Evolutionary conservation across 2,797 vertebrate species (phyloP), one percentile per base, ranked within the genome.

Genomic region (Lutjanus argentimaculatus): DNA sequence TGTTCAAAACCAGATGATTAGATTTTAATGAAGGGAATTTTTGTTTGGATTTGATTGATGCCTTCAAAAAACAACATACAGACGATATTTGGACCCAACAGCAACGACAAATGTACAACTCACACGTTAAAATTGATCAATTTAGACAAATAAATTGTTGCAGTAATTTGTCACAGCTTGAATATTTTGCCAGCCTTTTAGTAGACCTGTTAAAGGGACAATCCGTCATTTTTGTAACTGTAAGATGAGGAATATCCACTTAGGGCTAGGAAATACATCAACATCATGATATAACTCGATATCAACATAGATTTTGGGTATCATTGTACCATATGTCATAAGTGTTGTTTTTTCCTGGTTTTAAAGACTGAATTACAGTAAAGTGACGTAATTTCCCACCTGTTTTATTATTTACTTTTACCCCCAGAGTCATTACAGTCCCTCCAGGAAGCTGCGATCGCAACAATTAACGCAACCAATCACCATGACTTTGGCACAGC

Each of bases 1-100:
- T 86, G 63, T 74, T 70, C 74, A 53, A n/a, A 67, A 43, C n/a
- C 15, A 85, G 22, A 63, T 21, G 30, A 66, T 78, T 64, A 42
- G 0, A 17, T 48, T 74, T 84, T 46, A 25, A 79, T 75, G 15
- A 57, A 25, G 36, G 56, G 57, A 19, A 76, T 77, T 73, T 74
- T 9, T 40, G 7, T 55, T 13, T 51, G 22, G 13, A 4, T 76
- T 74, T 53, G 42, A 82, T 15, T 75, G 61, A 69, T 64, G 57
- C 22, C 19, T 40, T 6, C 21, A 75, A 77, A 75, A 77, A 72
- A 52, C 22, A 65, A 21, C 22, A 67, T n/a, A 15, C 8, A 57
- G 49, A 51, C 30, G 67, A 66, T 42, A 65, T 72, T 16, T 66
- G 59, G 19, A 22, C 65, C 43, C 17, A 65, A 14, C 63, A 68